Conservation (phyloP, 2,888 invertebrate genomes). For the Cheilosia vulpina region DNA sequence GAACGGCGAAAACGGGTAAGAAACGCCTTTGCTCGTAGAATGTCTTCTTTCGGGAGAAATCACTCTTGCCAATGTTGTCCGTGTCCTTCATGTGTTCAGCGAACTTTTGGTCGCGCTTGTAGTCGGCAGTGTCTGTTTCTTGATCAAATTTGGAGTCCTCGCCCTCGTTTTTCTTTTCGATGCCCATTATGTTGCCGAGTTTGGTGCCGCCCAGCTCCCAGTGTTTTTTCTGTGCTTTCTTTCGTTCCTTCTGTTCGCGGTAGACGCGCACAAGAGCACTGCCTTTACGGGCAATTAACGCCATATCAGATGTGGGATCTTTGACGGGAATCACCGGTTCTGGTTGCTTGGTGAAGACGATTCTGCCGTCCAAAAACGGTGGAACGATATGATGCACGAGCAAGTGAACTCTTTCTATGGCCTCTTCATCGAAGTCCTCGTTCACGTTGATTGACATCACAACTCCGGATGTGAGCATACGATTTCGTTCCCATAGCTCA, state of each 20-base stretch:
- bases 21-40: constrained; percentile 94
- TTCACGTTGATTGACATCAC: constrained; percentile 94
- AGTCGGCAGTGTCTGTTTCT: constrained; percentile 91
- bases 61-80: constrained; percentile 87
- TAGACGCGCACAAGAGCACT: constrained; percentile 94
- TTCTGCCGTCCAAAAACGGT: constrained; percentile 98
- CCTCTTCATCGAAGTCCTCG: constrained; percentile 98
- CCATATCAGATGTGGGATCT: constrained; percentile 99
- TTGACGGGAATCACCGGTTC: constrained; percentile 98
- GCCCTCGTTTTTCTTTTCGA: constrained; percentile 91
- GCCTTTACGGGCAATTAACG: constrained; percentile 96
- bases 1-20: constrained; percentile 97
- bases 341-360: constrained; percentile 99
- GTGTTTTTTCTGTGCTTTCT: constrained; percentile 98
- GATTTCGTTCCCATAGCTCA: constrained; percentile 99
- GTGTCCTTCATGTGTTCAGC: constrained; percentile 95
- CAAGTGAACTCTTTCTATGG: constrained; percentile 96
- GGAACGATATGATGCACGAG: constrained; percentile 99
- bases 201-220: constrained; percentile 99
- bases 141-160: constrained; percentile 87
- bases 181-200: constrained; percentile 96
- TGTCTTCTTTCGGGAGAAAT: constrained; percentile 94
- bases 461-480: constrained; percentile 97
- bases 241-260: constrained; percentile 98
- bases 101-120: constrained; percentile 97